Evolutionary conservation across 2,113 vertebrate species (phyloP).

Genomic region (Melanerpes aurifrons): DNA sequence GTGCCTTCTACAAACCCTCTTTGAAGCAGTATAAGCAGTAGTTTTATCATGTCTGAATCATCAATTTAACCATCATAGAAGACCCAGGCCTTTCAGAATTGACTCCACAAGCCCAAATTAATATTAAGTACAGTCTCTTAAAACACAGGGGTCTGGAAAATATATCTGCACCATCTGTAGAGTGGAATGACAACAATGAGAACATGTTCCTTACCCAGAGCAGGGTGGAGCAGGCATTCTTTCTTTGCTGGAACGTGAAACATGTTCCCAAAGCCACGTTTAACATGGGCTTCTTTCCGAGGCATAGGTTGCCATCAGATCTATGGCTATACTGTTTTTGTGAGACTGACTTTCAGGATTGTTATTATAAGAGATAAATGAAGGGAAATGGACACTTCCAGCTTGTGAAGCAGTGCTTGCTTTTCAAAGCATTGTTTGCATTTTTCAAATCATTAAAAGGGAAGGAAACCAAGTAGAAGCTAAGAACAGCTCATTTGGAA

Average conservation of each 20-base stretch:
- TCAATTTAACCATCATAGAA: background rate
- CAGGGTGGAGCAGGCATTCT: constrained; percentile 60
- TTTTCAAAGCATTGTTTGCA: constrained; percentile 62
- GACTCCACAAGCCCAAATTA: background rate
- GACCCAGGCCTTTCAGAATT: background rate
- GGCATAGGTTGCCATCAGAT: constrained; percentile 26
- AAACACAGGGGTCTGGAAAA: background rate
- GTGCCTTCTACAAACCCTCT: background rate
- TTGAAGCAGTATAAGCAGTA: background rate
- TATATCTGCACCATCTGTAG: constrained; percentile 43
- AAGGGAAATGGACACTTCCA: constrained; percentile 67
- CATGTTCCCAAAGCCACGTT: constrained; percentile 21
- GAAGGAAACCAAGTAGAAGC: constrained; percentile 58
- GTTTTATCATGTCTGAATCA: background rate
- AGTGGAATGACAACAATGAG: constrained; percentile 68
- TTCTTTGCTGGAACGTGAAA: constrained; percentile 48
- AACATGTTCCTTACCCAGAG: constrained; percentile 17
- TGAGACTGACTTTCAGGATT: constrained; percentile 38
- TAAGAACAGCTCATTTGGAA: constrained; percentile 66
- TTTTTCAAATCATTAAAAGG: constrained; percentile 68
- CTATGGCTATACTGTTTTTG: constrained; percentile 1
- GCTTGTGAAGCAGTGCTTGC: constrained; percentile 23
- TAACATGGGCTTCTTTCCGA: constrained; percentile 40
- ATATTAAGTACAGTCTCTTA: background rate
- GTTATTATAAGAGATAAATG: constrained; percentile 67